Conservation (phyloP, 2,113 vertebrate genomes). For the Chionomys nivalis region DNA sequence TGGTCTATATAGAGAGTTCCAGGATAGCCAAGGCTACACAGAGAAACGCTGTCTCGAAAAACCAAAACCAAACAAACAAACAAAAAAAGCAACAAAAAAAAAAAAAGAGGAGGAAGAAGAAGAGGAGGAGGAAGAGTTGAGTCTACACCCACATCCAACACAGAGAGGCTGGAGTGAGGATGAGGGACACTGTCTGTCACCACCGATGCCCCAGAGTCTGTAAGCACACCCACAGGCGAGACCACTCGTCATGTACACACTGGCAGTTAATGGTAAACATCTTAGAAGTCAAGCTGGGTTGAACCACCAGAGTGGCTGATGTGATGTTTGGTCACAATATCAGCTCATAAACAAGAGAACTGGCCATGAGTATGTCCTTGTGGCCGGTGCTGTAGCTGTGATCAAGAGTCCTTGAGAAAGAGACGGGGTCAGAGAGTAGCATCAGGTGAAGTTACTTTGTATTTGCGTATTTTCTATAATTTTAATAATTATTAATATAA, state of each 20-base stretch:
- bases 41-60: background rate
- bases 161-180: background rate
- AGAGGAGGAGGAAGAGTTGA: background rate
- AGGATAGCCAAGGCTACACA: background rate
- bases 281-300: background rate
- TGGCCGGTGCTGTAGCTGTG: background rate
- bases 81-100: background rate
- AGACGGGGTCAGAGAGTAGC: background rate
- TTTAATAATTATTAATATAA: background rate
- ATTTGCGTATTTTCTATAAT: background rate
- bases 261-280: background rate
- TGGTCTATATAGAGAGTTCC: background rate
- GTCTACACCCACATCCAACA: background rate
- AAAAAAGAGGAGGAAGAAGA: background rate
- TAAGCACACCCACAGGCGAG: fast-evolving
- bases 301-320: background rate
- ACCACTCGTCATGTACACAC: fast-evolving
- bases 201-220: too few species aligned
- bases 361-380: background rate
- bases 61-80: background rate
- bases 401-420: background rate
- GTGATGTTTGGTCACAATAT: background rate
- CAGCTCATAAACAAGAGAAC: background rate
- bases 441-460: background rate
- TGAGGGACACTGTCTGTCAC: background rate